Percentiles rank a stretch among this genome's conserved stretches.
These are phyloP conservation scores for Diploscapter pachys DNA, from an alignment of 1,140 invertebrate genomes.

Conservation along the genomic window DNA sequence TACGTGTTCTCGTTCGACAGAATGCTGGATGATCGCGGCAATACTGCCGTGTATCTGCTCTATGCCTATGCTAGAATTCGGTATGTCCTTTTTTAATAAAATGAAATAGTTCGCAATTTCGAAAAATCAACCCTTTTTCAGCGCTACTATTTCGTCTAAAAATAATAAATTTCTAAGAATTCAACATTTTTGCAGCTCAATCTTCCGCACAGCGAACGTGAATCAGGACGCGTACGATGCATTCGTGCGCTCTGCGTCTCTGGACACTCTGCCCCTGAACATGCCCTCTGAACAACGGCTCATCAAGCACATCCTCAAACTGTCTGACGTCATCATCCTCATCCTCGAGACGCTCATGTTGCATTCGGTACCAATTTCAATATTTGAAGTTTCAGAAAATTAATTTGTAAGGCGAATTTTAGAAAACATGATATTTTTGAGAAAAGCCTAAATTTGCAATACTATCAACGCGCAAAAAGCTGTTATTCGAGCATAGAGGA, in stretches of 20 bases:
- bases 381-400: not conserved
- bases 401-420: not conserved
- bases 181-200: conserved; percentile 60
- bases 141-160: too few species aligned
- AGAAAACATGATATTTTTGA: not conserved
- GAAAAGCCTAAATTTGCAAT: not conserved
- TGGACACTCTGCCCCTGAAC: conserved; percentile 65
- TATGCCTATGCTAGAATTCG: conserved; percentile 91
- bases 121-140: not conserved
- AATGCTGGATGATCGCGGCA: conserved; percentile 97
- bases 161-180: not conserved
- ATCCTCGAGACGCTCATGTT: conserved; percentile 79
- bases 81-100: conserved; percentile 57
- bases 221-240: conserved; percentile 31
- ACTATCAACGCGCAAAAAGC: not conserved
- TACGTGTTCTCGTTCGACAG: conserved; percentile 98
- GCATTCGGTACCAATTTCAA: conserved; percentile 62
- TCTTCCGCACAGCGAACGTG: conserved; percentile 75
- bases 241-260: conserved; percentile 26
- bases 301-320: conserved; percentile 71
- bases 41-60: conserved; percentile 94
- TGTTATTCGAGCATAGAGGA: not conserved
- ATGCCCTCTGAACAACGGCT: conserved; percentile 94
- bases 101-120: conserved; percentile 6
- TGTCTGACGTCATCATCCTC: conserved; percentile 74